These are phyloP conservation scores for Pagetopsis macropterus DNA, from an alignment of 2,797 vertebrate genomes.

Conservation along the genomic window DNA sequence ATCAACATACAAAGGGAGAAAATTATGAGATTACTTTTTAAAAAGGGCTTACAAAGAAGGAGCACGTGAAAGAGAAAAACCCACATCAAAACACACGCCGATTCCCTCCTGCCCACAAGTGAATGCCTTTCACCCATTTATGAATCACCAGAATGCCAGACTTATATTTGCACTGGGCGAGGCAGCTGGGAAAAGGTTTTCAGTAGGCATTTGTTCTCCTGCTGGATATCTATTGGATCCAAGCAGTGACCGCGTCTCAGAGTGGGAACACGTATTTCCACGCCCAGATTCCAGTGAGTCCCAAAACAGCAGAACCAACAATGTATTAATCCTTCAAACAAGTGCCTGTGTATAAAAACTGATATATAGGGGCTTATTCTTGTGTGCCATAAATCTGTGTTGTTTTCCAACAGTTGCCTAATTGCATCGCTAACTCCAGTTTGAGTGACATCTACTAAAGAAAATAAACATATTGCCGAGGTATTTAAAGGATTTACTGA, in stretches of 20 bases:
- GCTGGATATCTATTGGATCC: constrained; percentile 36
- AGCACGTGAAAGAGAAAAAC: constrained; percentile 35
- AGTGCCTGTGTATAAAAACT: neutral
- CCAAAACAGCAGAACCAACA: neutral
- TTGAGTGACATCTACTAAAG: too few species aligned
- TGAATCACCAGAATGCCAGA: constrained; percentile 68
- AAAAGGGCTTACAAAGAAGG: constrained; percentile 25
- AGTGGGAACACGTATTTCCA: constrained; percentile 12
- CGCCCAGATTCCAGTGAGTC: neutral
- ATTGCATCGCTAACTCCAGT: neutral
- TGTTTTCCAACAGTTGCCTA: neutral
- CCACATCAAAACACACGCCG: constrained; percentile 52
- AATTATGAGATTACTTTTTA: constrained; percentile 26
- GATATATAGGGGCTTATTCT: neutral
- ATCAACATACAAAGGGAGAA: constrained; percentile 3
- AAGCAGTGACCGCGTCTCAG: constrained; percentile 31
- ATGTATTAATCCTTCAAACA: neutral
- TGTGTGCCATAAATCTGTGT: neutral
- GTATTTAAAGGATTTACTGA: neutral
- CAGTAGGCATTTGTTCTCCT: constrained; percentile 41
- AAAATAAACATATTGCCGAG: neutral
- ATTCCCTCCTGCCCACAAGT: constrained; percentile 40
- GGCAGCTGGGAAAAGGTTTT: constrained; percentile 47
- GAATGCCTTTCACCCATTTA: constrained; percentile 56
- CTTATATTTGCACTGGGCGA: constrained; percentile 72